Evolutionary conservation across 1,140 invertebrate genomes (phyloP).

Genomic region (Drosophila varians): DNA sequence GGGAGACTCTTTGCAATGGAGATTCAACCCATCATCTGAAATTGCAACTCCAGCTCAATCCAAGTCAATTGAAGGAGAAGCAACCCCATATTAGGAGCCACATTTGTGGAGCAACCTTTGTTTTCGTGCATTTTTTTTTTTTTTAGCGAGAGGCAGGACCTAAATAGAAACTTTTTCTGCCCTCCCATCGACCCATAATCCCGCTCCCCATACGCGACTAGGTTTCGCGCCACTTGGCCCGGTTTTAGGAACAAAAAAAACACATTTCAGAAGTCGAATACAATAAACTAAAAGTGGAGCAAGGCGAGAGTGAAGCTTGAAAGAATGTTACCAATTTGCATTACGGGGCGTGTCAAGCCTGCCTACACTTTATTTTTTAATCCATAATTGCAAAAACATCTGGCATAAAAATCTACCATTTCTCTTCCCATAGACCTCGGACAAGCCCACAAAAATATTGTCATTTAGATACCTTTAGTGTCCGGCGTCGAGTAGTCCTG

Average conservation of each 20-base stretch:
- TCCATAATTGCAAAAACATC: neutral
- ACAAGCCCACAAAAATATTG: slow-evolving; percentile 14
- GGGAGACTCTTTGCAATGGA: neutral
- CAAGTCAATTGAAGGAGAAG: slow-evolving; percentile 48
- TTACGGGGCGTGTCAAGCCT: slow-evolving; percentile 13
- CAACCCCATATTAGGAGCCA: slow-evolving; percentile 21
- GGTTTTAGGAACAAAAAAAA: slow-evolving; percentile 38
- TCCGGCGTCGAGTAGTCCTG: too few species aligned
- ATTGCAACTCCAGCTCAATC: slow-evolving; percentile 13
- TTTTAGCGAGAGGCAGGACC: slow-evolving; percentile 18
- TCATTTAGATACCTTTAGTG: neutral
- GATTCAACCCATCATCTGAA: neutral
- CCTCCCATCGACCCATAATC: slow-evolving; percentile 18
- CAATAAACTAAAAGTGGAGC: slow-evolving; percentile 46
- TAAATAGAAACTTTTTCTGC: slow-evolving; percentile 11
- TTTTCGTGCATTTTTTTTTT: slow-evolving; percentile 36
- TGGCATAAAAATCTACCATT: neutral
- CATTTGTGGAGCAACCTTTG: slow-evolving; percentile 50
- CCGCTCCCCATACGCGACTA: slow-evolving; percentile 29
- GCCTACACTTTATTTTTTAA: too few species aligned
- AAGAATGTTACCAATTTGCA: neutral
- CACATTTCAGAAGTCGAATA: slow-evolving; percentile 30
- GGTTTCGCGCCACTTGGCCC: slow-evolving; percentile 58
- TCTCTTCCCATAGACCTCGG: slow-evolving; percentile 8
- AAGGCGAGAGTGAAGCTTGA: slow-evolving; percentile 27